A percentile compares a stretch with the other conserved stretches of the same genome.
These are phyloP conservation scores for Epinotia nisella DNA, from an alignment of 2,888 invertebrate species.

Conservation along the genomic window DNA sequence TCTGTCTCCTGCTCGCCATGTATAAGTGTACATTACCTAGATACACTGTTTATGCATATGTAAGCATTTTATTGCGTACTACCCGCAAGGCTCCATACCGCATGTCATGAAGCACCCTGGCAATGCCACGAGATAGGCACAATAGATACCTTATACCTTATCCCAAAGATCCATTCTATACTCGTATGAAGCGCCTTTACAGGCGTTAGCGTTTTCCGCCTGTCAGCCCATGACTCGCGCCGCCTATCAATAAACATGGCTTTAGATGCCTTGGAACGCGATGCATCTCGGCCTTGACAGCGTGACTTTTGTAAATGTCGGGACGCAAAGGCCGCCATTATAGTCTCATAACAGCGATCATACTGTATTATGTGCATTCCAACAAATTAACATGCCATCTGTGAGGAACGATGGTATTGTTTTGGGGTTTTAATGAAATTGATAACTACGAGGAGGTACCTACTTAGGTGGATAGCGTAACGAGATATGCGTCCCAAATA, in stretches of 20 bases:
- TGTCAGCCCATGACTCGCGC: background rate
- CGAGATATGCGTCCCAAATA: no score
- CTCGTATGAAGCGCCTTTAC: no score
- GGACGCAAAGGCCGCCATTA: slow-evolving; percentile 71
- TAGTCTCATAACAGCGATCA: slow-evolving; percentile 66
- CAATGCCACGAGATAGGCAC: no score
- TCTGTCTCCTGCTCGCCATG: no score
- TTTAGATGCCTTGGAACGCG: slow-evolving; percentile 44
- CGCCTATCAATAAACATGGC: background rate
- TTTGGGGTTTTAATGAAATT: background rate
- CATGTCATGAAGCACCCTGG: no score
- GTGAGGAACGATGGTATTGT: slow-evolving; percentile 4
- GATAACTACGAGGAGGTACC: no score
- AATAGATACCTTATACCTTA: no score
- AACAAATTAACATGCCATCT: slow-evolving; percentile 37
- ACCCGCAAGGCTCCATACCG: no score
- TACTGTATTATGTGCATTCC: slow-evolving; percentile 50
- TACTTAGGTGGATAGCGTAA: background rate
- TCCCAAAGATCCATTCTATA: no score
- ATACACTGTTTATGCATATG: no score
- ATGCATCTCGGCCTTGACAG: slow-evolving; percentile 74
- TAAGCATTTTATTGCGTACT: no score
- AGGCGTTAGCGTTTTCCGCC: background rate
- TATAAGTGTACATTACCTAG: no score
- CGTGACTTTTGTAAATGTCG: slow-evolving; percentile 78